These are phyloP conservation scores for Taxidea taxus DNA, from an alignment of 2,113 vertebrate genomes.

Conservation along the genomic window DNA sequence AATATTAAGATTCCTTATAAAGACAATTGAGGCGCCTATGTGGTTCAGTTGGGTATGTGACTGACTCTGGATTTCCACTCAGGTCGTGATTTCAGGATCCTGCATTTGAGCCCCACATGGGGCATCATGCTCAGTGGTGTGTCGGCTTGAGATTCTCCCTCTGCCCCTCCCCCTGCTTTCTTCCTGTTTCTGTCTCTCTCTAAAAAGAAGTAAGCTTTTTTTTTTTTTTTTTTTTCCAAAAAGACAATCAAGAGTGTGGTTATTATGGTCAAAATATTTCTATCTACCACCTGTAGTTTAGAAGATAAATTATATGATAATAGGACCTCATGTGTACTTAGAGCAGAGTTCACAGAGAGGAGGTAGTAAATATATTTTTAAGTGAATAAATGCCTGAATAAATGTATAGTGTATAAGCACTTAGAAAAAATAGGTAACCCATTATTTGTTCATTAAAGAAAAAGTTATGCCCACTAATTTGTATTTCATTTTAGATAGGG, in stretches of 20 bases:
- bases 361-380: background rate
- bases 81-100: background rate
- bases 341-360: background rate
- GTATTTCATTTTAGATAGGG: background rate
- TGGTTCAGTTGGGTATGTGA: no score
- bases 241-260: background rate
- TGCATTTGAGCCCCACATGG: background rate
- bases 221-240: background rate
- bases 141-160: background rate
- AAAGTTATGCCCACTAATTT: background rate
- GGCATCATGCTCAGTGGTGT: background rate
- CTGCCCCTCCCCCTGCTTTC: background rate
- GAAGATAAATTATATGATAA: background rate
- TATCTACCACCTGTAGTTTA: background rate
- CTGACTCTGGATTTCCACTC: no score
- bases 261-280: background rate
- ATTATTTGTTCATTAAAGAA: background rate
- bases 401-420: background rate
- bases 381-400: background rate
- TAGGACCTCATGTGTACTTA: background rate
- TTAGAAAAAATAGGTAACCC: background rate
- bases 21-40: no score
- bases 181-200: background rate
- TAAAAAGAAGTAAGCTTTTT: background rate
- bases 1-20: background rate